A percentile compares a stretch with the other conserved stretches of the same genome.
Evolutionary conservation across 2,888 invertebrate genomes (phyloP).

Genomic region (Synergus laeviventris): DNA sequence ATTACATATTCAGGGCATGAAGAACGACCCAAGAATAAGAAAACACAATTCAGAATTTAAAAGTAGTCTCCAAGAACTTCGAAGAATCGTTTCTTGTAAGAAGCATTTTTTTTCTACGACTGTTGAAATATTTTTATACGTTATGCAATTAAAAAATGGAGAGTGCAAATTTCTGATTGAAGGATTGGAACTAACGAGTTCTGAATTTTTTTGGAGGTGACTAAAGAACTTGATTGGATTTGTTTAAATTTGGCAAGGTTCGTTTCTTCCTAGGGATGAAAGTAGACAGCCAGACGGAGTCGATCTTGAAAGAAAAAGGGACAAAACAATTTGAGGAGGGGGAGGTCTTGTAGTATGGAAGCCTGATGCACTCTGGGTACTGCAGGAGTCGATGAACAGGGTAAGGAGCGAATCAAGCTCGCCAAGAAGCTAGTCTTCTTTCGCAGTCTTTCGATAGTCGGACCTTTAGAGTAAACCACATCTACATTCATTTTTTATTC

Average conservation of each 20-base stretch:
- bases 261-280: neutral
- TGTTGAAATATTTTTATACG: neutral
- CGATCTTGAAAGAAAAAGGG: constrained; percentile 43
- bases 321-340: constrained; percentile 40
- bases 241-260: constrained; percentile 2
- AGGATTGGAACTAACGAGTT: neutral
- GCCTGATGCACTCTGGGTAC: constrained; percentile 18
- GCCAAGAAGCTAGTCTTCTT: constrained; percentile 27
- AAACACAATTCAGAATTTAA: neutral
- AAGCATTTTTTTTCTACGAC: neutral
- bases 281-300: neutral
- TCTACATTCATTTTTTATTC: constrained; percentile 6
- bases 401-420: neutral
- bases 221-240: constrained; percentile 18
- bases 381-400: constrained; percentile 2
- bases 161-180: neutral
- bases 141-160: neutral
- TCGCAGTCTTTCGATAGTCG: neutral
- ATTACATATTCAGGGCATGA: neutral
- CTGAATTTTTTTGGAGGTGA: neutral
- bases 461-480: neutral
- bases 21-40: neutral
- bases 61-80: neutral
- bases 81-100: too few relatives aligned
- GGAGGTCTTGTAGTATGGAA: constrained; percentile 1